Percentiles rank a stretch among this genome's conserved stretches.
These are phyloP conservation scores for Adineta ricciae DNA, from an alignment of 2,888 invertebrate species.

Conservation along the genomic window DNA sequence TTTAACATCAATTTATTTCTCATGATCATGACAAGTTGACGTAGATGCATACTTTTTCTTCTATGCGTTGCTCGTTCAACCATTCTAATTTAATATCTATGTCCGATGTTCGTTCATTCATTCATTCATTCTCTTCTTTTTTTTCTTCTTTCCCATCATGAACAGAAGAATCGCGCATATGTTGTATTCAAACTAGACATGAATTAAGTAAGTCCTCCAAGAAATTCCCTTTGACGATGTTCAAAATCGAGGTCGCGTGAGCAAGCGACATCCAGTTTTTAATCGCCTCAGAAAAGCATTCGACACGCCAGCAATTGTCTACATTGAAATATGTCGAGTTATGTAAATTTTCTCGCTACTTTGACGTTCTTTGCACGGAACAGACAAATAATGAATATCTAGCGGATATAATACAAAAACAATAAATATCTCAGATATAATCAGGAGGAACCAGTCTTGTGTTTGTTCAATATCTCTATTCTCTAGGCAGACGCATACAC, in stretches of 20 bases:
- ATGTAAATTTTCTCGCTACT: too few species aligned
- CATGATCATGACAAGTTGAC: background rate
- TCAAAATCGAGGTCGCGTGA: background rate
- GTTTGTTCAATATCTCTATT: background rate
- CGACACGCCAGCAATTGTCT: background rate
- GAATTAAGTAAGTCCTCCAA: background rate
- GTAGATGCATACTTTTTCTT: background rate
- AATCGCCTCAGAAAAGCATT: background rate
- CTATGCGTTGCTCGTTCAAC: background rate
- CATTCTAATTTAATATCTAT: conserved; percentile 8
- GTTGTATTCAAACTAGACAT: background rate
- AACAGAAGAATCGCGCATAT: background rate
- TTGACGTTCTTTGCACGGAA: background rate
- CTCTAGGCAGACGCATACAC: background rate
- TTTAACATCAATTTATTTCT: background rate
- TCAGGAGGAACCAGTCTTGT: background rate
- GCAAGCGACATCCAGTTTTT: background rate
- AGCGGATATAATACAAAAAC: background rate
- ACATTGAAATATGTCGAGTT: too few species aligned
- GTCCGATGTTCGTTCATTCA: background rate
- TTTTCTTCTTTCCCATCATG: background rate
- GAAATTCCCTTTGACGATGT: background rate
- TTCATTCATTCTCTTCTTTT: background rate
- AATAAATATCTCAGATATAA: background rate
- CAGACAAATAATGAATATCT: background rate